Percentiles rank a stretch among this genome's conserved stretches.
phyloP scores from a whole-genome alignment of 2,113 vertebrate species.

The Isurus oxyrinchus region DNA sequence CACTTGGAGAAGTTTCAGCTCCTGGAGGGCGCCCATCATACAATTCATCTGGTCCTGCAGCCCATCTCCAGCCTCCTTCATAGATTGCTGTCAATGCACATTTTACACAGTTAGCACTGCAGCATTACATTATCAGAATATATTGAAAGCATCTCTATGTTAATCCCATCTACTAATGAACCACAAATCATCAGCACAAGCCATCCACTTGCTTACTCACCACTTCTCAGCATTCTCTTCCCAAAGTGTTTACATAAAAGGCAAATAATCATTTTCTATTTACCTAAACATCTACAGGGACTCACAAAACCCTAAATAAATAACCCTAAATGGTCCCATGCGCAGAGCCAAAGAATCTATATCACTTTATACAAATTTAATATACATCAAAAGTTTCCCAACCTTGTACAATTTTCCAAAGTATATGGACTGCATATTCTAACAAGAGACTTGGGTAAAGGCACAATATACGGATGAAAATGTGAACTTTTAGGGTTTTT shows the following conservation, averaged over 20 bases:
- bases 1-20: constrained; percentile 92
- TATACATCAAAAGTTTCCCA: not conserved
- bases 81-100: constrained; percentile 60
- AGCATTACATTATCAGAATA: not conserved
- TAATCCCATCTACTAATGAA: not conserved
- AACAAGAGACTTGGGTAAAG: not conserved
- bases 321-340: not conserved
- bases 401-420: not conserved
- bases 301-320: not conserved
- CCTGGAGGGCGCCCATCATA: constrained; percentile 96
- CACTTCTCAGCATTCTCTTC: not conserved
- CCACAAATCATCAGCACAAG: not conserved
- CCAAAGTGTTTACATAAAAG: not conserved
- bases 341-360: not conserved
- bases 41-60: constrained; percentile 93
- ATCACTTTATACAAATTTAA: not conserved
- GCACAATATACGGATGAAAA: not conserved
- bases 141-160: not conserved
- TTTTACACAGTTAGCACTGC: not conserved
- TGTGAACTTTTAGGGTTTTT: not conserved
- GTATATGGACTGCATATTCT: not conserved
- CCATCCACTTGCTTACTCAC: not conserved
- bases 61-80: constrained; percentile 93
- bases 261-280: not conserved
- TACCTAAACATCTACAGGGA: too few species aligned